Evolutionary conservation across 2,113 vertebrate genomes (phyloP).

Genomic region (Platysteira castanea): DNA sequence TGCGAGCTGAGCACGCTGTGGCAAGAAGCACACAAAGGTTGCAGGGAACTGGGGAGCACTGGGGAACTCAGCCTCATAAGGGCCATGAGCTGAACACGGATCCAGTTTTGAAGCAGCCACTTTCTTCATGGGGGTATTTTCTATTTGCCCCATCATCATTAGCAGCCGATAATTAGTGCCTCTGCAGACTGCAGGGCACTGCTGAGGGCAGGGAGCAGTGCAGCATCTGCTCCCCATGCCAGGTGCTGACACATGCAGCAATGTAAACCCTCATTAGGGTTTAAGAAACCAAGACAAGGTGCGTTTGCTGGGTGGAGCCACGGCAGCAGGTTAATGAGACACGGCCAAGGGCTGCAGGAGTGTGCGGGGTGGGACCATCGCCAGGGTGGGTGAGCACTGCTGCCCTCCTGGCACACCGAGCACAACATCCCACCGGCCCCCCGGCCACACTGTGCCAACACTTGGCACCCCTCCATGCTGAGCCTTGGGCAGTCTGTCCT

Average conservation of each 20-base stretch:
- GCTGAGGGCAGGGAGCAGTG: neutral
- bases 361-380: accelerated
- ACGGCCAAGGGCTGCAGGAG: neutral
- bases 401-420: accelerated
- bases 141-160: neutral
- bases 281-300: neutral
- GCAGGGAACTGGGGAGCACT: neutral
- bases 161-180: neutral
- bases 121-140: neutral
- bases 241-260: neutral
- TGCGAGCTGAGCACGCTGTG: neutral
- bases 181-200: neutral
- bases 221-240: neutral
- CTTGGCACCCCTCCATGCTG: neutral
- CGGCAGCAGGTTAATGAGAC: accelerated
- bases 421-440: neutral
- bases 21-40: neutral
- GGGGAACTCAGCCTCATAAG: neutral
- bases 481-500: neutral
- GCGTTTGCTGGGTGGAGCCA: neutral
- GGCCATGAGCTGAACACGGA: neutral
- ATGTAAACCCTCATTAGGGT: neutral
- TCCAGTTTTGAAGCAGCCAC: neutral
- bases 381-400: accelerated
- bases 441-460: accelerated